Percentiles rank a stretch among this genome's conserved stretches.
Evolutionary conservation across 2,113 vertebrate genomes (phyloP).

Genomic region (Mastomys natalensis): DNA sequence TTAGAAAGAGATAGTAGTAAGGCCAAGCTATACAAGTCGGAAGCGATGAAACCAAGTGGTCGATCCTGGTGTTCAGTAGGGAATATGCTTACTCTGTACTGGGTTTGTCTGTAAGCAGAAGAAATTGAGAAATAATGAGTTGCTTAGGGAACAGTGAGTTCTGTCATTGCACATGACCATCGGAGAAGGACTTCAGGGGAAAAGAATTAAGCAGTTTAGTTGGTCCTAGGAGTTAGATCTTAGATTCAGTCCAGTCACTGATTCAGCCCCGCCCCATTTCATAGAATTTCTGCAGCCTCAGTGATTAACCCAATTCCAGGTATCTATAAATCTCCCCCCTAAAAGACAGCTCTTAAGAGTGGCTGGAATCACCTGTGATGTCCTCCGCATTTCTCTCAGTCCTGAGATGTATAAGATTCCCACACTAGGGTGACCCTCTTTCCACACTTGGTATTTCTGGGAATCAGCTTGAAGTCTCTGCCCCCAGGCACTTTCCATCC

Average conservation of each 20-base stretch:
- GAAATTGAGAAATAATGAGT: not conserved
- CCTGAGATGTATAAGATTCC: not conserved
- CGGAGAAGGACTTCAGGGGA: not conserved
- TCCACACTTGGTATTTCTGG: not conserved
- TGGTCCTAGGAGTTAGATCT: not conserved
- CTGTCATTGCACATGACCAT: not conserved
- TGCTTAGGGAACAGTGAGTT: not conserved
- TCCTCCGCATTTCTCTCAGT: not conserved
- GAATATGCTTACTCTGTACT: not conserved
- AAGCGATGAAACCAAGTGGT: not conserved
- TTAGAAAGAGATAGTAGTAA: conserved; percentile 32
- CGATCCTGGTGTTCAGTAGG: not conserved
- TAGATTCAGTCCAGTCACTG: not conserved
- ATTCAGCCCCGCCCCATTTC: not conserved
- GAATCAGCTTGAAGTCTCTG: not conserved
- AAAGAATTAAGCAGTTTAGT: not conserved
- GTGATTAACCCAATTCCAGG: not conserved
- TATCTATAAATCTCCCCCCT: not conserved
- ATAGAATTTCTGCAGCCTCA: not conserved
- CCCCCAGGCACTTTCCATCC: not conserved
- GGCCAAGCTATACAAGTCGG: not conserved
- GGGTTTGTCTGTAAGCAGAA: not conserved
- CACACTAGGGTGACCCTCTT: not conserved
- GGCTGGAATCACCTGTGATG: not conserved
- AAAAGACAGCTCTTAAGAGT: not conserved